phyloP scores from a whole-genome alignment of 2,888 invertebrate genomes.

The Caradrina clavipalpis region DNA sequence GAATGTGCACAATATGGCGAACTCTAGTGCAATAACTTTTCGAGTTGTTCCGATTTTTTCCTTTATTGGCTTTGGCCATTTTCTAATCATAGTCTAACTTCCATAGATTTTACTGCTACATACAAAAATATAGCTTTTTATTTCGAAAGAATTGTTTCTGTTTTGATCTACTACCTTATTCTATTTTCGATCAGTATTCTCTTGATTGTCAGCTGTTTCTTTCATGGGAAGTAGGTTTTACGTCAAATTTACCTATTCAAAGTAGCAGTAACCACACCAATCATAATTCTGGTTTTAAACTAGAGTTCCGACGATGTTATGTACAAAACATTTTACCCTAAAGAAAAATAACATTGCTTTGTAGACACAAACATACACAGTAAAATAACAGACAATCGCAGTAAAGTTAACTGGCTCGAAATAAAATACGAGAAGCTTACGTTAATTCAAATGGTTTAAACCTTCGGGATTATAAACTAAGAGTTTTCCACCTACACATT shows the following conservation, averaged over 20 bases:
- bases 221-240: no score
- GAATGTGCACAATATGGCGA: neutral
- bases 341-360: neutral
- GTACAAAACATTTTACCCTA: neutral
- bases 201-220: no score
- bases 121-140: no score
- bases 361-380: slow-evolving; percentile 1
- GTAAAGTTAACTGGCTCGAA: slow-evolving; percentile 53
- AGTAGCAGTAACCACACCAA: neutral
- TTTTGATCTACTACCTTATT: no score
- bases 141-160: no score
- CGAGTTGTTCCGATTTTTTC: neutral
- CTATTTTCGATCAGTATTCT: no score
- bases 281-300: neutral
- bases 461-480: slow-evolving; percentile 59
- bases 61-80: neutral
- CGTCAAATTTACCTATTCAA: no score
- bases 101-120: neutral
- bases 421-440: slow-evolving; percentile 56
- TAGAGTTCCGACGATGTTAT: neutral
- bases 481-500: slow-evolving; percentile 57
- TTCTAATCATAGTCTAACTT: neutral
- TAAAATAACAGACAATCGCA: slow-evolving; percentile 30
- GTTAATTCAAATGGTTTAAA: slow-evolving; percentile 60
- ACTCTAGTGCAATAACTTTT: neutral